phyloP scores from a whole-genome alignment of 2,888 invertebrate genomes.

The Beris chalybata region DNA sequence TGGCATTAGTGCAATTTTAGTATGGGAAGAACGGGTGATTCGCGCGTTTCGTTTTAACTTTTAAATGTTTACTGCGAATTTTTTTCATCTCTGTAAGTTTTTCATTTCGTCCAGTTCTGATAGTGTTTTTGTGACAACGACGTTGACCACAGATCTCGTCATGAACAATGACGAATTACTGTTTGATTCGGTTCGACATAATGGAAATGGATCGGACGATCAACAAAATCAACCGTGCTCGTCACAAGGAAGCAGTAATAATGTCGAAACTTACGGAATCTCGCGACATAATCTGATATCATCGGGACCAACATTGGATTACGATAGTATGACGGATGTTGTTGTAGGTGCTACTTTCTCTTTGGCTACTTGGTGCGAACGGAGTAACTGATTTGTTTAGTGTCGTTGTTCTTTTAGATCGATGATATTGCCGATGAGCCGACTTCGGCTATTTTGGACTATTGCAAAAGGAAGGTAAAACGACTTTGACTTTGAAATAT shows the following conservation, averaged over 20 bases:
- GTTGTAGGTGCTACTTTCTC: slow-evolving; percentile 34
- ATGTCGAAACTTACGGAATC: slow-evolving; percentile 17
- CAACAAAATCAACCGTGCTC: slow-evolving; percentile 15
- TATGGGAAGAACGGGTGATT: background rate
- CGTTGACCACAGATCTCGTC: slow-evolving; percentile 15
- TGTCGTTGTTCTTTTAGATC: slow-evolving; percentile 57
- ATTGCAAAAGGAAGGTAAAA: slow-evolving; percentile 74
- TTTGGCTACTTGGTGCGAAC: slow-evolving; percentile 19
- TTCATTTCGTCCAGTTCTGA: slow-evolving; percentile 23
- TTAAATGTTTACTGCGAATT: slow-evolving; percentile 17
- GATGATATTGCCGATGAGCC: slow-evolving; percentile 74
- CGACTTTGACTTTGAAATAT: background rate
- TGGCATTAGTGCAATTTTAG: too few species aligned
- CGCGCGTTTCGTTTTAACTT: background rate
- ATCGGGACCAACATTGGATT: slow-evolving; percentile 25
- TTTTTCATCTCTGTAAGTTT: slow-evolving; percentile 21
- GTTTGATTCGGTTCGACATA: slow-evolving; percentile 6
- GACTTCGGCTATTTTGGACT: slow-evolving; percentile 76
- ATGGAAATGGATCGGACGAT: slow-evolving; percentile 3
- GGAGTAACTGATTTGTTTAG: slow-evolving; percentile 48
- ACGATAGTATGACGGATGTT: slow-evolving; percentile 37
- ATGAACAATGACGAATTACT: slow-evolving; percentile 27
- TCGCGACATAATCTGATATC: slow-evolving; percentile 26
- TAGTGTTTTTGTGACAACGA: slow-evolving; percentile 16
- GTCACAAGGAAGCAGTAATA: slow-evolving; percentile 22